A percentile compares a stretch with the other conserved stretches of the same genome.
Conservation (phyloP, 2,113 vertebrate genomes). For the Microcebus jonahi region DNA sequence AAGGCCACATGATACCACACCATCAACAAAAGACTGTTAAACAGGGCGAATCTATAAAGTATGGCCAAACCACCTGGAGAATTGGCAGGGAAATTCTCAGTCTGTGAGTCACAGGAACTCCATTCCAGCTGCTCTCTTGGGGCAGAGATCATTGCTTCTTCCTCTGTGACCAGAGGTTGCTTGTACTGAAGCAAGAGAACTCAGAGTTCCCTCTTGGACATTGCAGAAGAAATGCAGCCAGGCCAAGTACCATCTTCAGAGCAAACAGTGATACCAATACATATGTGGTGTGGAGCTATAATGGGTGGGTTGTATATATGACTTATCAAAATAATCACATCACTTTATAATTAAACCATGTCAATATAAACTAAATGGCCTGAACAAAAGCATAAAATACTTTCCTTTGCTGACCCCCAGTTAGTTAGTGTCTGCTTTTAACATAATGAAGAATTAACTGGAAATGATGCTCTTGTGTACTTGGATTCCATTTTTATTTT, state of each 20-base stretch:
- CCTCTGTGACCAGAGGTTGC: neutral
- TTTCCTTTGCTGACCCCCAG: neutral
- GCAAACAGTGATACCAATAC: neutral
- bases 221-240: neutral
- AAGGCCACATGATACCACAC: slow-evolving; percentile 37
- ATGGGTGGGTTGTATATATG: neutral
- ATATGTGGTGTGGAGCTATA: neutral
- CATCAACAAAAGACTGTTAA: slow-evolving; percentile 43
- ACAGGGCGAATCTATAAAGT: slow-evolving; percentile 34
- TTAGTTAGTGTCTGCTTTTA: neutral
- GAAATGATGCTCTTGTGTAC: neutral
- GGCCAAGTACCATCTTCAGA: neutral
- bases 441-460: slow-evolving; percentile 12
- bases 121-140: neutral
- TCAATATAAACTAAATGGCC: neutral
- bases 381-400: neutral
- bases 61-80: slow-evolving; percentile 56
- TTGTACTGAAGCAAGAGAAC: neutral
- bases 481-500: slow-evolving; percentile 23
- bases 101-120: slow-evolving; percentile 45
- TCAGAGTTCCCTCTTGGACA: neutral
- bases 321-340: neutral
- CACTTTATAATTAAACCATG: neutral
- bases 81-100: slow-evolving; percentile 46
- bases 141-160: neutral